Evolutionary conservation across 1,140 invertebrate genomes (phyloP), one percentile per base, ranked within the genome.

Genomic region (Hermetia illucens): DNA sequence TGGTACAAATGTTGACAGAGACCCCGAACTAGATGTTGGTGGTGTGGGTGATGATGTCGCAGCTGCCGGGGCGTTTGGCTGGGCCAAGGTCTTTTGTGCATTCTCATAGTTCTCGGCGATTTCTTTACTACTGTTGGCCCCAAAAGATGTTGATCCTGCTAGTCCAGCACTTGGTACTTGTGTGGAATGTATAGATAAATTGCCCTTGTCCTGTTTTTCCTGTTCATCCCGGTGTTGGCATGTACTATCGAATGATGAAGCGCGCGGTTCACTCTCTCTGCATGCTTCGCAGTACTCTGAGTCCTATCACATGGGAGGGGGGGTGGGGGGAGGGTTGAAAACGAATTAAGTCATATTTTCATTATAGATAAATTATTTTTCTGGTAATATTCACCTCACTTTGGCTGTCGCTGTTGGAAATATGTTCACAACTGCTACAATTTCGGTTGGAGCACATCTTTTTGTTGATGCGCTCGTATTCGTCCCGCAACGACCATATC

Each of bases 401-500:
- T 41, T 58, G 51, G 39, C 43, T 52, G 45, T 51, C 52, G 52
- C 55, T 39, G n/a, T 36, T 51, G n/a, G n/a, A n/a, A 29, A 35
- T 37, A 17, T 20, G 29, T 38, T 52, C 42, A 36, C 50, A 48
- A n/a, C n/a, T n/a, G n/a, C n/a, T n/a, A n/a, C n/a, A 10, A 34
- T 20, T 5, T 8, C 17, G 33, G 9, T 32, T 39, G 1, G 73
- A 72, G 45, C 78, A 74, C 44, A 85, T 59, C 50, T 83, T 69
- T 44, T 77, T 76, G 58, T 89, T 84, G 38, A 91, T 66, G 40
- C 81, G 73, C 52, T 89, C 84, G 56, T 86, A 89, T 55, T 90
- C 85, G 53, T 90, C 85, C 30, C 87, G 67, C 29, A 91, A 65
- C 25, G 75, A 77, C 70, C 85, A 89, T 54, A 90, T 85, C 60